Percentiles rank a stretch among this genome's conserved stretches.
Conservation (phyloP, 2,888 invertebrate genomes). For the Cantharis rustica region DNA sequence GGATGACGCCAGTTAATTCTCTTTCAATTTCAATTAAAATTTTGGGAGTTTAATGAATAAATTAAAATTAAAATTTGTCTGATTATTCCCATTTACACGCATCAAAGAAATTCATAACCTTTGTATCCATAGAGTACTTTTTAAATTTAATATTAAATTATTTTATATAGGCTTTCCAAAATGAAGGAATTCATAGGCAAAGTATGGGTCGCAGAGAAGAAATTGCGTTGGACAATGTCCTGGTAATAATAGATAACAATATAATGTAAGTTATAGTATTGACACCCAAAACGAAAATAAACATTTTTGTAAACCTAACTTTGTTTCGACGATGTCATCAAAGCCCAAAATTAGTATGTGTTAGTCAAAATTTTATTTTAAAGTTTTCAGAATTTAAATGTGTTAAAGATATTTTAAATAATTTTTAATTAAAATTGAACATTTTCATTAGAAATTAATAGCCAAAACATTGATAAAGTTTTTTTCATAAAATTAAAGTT, state of each 20-base stretch:
- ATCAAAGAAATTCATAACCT: background rate
- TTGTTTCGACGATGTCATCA: too few species aligned
- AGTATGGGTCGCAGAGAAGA: slow-evolving; percentile 57
- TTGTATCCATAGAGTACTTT: too few species aligned
- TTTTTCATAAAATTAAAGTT: too few species aligned
- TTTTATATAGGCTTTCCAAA: slow-evolving; percentile 62
- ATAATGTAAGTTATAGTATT: slow-evolving; percentile 59
- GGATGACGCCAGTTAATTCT: slow-evolving; percentile 1
- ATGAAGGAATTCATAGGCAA: slow-evolving; percentile 61
- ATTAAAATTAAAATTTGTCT: slow-evolving; percentile 5
- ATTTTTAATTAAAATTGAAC: too few species aligned
- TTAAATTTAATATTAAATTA: slow-evolving; percentile 11
- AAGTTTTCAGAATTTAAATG: too few species aligned
- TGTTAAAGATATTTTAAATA: too few species aligned
- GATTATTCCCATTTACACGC: background rate
- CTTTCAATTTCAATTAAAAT: slow-evolving; percentile 6
- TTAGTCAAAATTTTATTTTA: too few species aligned
- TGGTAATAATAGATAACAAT: slow-evolving; percentile 62
- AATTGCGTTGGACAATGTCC: slow-evolving; percentile 60
- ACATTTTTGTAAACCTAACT: too few species aligned
- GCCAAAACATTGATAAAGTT: too few species aligned
- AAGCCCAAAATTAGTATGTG: too few species aligned
- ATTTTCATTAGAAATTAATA: too few species aligned
- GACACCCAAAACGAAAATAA: background rate
- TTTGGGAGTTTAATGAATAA: slow-evolving; percentile 2